Evolutionary conservation across 37 sponge, comb jelly and placozoan genomes (phyloP), one percentile per base, ranked within the genome.

Genomic region (Cliona cf. orientalis): DNA sequence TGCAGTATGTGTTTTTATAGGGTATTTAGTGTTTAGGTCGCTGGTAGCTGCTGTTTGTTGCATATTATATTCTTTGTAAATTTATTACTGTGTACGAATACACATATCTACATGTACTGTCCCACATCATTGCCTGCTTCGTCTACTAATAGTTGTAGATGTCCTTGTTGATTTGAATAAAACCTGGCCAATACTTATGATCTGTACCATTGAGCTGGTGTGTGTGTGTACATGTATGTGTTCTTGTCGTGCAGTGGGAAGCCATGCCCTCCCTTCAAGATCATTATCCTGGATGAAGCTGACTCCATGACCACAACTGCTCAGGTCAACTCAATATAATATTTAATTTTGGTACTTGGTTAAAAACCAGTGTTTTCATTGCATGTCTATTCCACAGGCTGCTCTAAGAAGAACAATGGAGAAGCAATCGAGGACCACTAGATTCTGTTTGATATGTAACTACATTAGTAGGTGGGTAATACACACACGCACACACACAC

Each of bases 361-460:
- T 33, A 68, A 11, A 5, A 68, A 9, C 11, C 70, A 38, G 5
- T 37, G 6, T 2, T 3, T 40, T 31, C 34, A 29, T 33, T 59
- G 17, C 34, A 3, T 39, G 38, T 23, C 73, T 55, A n/a, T 57
- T 1, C 35, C 58, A 21, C 63, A 98, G 94, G 89, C 96, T 75
- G 99, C 99, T 36, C 80, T 99, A 36, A 66, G 99, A 45, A 77
- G 99, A 21, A 99, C 97, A 26, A 99, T 99, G 97, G 99, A 99
- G 71, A 94, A 90, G 42, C 89, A 92, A 34, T 89, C 99, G 32
- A 99, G 86, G 69, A 92, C 93, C n/a, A 99, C 99, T 65, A 73
- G 99, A 26, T 99, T 99, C 71, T 99, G 99, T 80, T 84, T 99
- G 23, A 99, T 99, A 44, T 99, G 99, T 71, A 99, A 99, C 89